Evolutionary conservation across 2,888 invertebrate species (phyloP), one percentile per base, ranked within the genome.

Genomic region (Tiphia femorata): DNA sequence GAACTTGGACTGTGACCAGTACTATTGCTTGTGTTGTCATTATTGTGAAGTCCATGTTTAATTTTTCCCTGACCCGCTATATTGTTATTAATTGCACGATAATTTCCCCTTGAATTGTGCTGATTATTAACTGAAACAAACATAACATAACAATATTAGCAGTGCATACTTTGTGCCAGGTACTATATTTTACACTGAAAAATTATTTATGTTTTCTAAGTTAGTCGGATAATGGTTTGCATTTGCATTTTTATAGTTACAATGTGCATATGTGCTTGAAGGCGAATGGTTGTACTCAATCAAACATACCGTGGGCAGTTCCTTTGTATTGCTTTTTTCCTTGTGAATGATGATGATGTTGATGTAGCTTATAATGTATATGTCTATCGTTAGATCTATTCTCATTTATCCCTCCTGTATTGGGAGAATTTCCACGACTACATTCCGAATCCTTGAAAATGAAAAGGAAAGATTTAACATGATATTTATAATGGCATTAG

Each of bases 401-500:
- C 16, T 82, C 81, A 16, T 60, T 68, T 55, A 81, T 82, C 21
- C 78, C 77, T 25, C 81, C 80, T 44, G 77, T 78, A 30, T 83
- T 83, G n/a, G 83, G 82, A 37, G 82, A 83, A 72, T 83, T 81
- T 47, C 82, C 83, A 55, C 82, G 80, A 64, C 83, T 83, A 66
- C 81, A 81, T 64, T 83, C 83, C 2, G 83, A 83, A 63, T 83
- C 83, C 83, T 81, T 48, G 58, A 21, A 49, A 6, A 58, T 33
- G 40, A 42, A 6, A 27, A 10, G 27, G 27, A 7, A 27, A 7
- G 10, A 27, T 7, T 7, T 27, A 27, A 27, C 27, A 27, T 27
- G 27, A 7, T 7, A n/a, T n/a, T n/a, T n/a, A n/a, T n/a, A n/a
- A n/a, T n/a, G n/a, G n/a, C n/a, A n/a, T n/a, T n/a, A n/a, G n/a